These are phyloP conservation scores for Fistularia tabacaria DNA, from an alignment of 2,797 vertebrate genomes.

Conservation along the genomic window DNA sequence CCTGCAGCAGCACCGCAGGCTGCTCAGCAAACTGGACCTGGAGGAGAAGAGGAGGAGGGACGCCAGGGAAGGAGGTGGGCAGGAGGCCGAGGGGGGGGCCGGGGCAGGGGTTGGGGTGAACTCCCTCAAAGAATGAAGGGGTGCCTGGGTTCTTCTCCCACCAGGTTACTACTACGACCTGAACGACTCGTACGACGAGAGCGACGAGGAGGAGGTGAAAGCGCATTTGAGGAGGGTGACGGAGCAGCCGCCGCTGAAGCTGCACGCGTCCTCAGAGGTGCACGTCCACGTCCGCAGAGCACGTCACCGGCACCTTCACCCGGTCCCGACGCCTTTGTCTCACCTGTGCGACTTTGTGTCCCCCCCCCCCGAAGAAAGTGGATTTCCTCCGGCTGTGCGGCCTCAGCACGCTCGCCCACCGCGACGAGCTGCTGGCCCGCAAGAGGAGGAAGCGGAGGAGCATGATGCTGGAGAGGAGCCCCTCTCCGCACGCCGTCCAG, in stretches of 20 bases:
- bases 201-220: conserved; percentile 88
- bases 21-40: conserved; percentile 90
- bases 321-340: too few species aligned
- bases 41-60: conserved; percentile 81
- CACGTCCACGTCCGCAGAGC: background rate
- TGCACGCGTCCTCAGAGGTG: conserved; percentile 86
- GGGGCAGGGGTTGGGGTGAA: background rate
- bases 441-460: conserved; percentile 86
- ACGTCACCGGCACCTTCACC: background rate
- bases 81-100: conserved; percentile 1
- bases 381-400: conserved; percentile 86
- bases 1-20: conserved; percentile 83
- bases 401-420: conserved; percentile 84
- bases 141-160: conserved; percentile 1
- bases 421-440: conserved; percentile 81
- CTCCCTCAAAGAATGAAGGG: too few species aligned
- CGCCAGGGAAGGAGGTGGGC: conserved; percentile 72
- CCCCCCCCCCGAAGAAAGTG: conserved; percentile 76
- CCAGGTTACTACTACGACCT: conserved; percentile 89
- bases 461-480: conserved; percentile 86
- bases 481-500: conserved; percentile 74
- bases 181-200: conserved; percentile 89
- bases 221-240: conserved; percentile 87
- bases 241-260: conserved; percentile 86
- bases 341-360: background rate